phyloP scores from a whole-genome alignment of 2,888 invertebrate species.

The Zelleria hepariella region DNA sequence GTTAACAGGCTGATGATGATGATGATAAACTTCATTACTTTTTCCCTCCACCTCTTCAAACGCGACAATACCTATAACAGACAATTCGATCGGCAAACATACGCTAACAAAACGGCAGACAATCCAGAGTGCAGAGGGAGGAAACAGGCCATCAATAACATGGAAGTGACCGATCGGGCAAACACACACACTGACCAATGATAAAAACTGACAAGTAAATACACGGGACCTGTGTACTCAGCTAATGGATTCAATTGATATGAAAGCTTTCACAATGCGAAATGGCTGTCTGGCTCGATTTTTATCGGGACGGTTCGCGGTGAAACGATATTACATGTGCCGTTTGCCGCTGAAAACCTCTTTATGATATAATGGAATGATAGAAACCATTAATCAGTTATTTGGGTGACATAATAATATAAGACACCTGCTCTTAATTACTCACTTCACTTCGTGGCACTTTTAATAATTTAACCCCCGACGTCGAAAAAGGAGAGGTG shows the following conservation, averaged over 20 bases:
- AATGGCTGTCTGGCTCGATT: conserved; percentile 38
- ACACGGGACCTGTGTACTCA: conserved; percentile 65
- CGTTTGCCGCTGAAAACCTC: conserved; percentile 1
- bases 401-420: too few species aligned
- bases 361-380: too few species aligned
- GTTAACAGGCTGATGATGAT: too few species aligned
- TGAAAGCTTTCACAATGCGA: conserved; percentile 68
- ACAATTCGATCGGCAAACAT: background rate
- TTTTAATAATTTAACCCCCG: too few species aligned
- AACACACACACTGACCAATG: conserved; percentile 63
- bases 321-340: conserved; percentile 41
- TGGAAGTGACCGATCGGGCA: conserved; percentile 66
- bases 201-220: conserved; percentile 72
- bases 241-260: conserved; percentile 73
- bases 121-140: conserved; percentile 18
- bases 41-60: too few species aligned
- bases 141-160: conserved; percentile 63
- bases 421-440: too few species aligned
- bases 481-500: too few species aligned
- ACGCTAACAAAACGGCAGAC: background rate
- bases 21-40: too few species aligned
- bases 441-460: too few species aligned
- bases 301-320: conserved; percentile 31
- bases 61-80: too few species aligned
- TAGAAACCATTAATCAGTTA: too few species aligned